These are phyloP conservation scores for Muscina levida DNA, from an alignment of 2,888 invertebrate species.

Conservation along the genomic window DNA sequence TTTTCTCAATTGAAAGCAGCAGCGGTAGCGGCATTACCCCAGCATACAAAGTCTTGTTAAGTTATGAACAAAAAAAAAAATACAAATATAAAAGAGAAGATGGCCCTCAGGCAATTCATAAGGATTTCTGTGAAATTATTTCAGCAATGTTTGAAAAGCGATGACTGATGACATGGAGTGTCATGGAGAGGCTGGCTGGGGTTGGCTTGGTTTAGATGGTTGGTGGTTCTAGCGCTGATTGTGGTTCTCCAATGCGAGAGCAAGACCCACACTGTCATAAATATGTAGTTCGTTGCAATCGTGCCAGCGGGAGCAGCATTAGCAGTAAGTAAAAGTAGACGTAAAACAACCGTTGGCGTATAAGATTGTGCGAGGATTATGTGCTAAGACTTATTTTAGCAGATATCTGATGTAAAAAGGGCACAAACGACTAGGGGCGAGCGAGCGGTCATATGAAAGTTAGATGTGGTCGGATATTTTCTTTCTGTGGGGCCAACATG, in stretches of 20 bases:
- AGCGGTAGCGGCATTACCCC: neutral
- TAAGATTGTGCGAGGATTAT: conserved; percentile 57
- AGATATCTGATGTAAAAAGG: conserved; percentile 15
- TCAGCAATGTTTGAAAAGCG: conserved; percentile 49
- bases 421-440: neutral
- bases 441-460: neutral
- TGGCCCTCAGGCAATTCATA: conserved; percentile 61
- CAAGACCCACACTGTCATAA: neutral
- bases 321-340: conserved; percentile 40
- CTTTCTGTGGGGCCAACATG: conserved; percentile 14
- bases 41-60: neutral
- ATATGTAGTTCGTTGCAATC: neutral
- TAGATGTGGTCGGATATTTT: neutral
- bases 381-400: conserved; percentile 40
- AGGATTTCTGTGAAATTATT: conserved; percentile 54
- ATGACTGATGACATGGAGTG: conserved; percentile 45
- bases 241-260: too few species aligned
- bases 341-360: conserved; percentile 42
- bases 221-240: neutral
- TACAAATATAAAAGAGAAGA: conserved; percentile 26
- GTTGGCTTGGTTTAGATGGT: neutral
- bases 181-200: neutral
- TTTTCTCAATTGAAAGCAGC: too few species aligned
- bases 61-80: conserved; percentile 24
- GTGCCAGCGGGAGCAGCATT: neutral